Evolutionary conservation across 2,113 vertebrate species (phyloP).

Genomic region (Emydocephalus ijimae): DNA sequence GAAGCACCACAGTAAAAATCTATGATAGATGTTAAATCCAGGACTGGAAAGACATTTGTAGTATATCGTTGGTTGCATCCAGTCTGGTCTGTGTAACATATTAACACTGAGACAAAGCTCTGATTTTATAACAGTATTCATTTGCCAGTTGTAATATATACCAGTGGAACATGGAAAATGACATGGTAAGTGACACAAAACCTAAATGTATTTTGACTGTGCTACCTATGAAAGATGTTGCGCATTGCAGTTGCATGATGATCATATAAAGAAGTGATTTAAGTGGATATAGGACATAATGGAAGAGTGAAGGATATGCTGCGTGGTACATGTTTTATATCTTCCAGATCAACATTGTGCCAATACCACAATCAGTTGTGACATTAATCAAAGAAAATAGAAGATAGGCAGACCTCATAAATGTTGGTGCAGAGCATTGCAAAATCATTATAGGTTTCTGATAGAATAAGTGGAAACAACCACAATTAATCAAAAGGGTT

Average conservation of each 20-base stretch:
- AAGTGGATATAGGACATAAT: neutral
- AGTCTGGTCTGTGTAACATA: neutral
- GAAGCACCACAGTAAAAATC: too few species aligned
- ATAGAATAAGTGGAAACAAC: neutral
- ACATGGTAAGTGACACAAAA: neutral
- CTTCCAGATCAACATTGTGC: neutral
- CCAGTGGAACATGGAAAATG: neutral
- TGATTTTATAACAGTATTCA: neutral
- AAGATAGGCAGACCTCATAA: neutral
- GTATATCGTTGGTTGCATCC: neutral
- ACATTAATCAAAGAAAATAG: neutral
- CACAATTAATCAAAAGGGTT: neutral
- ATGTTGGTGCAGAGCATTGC: neutral
- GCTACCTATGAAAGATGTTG: neutral
- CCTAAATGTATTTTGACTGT: neutral
- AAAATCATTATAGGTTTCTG: neutral
- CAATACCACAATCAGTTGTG: neutral
- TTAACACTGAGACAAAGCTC: neutral
- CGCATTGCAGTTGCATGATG: neutral
- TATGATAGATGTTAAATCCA: neutral
- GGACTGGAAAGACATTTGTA: neutral
- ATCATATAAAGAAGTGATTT: neutral
- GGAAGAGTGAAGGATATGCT: neutral
- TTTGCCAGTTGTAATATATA: neutral
- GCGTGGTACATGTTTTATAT: neutral